Evolutionary conservation across 2,113 vertebrate genomes (phyloP).

Genomic region (cat (Felis catus)): F.catus_Fca126_mat1.0 CM031415.1:82213501-82214000

Average conservation of each 20-base stretch:
- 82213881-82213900: neutral
- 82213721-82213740: neutral
- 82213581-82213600: neutral
- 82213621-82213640: neutral
- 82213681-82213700: neutral
- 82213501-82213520: neutral
- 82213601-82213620: neutral
- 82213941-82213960: neutral
- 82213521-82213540: neutral
- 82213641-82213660: neutral
- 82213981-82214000: constrained; percentile 34
- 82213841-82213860: neutral
- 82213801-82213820: neutral
- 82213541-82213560: neutral
- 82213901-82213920: neutral
- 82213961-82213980: constrained; percentile 8
- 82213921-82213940: neutral
- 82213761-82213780: constrained; percentile 22
- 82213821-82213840: neutral
- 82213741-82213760: neutral
- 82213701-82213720: neutral
- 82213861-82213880: neutral
- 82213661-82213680: neutral
- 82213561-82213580: neutral
- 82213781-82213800: neutral